A percentile compares a stretch with the other conserved stretches of the same genome.
Conservation (phyloP, 2,888 invertebrate genomes). For the Tinea semifulvella region DNA sequence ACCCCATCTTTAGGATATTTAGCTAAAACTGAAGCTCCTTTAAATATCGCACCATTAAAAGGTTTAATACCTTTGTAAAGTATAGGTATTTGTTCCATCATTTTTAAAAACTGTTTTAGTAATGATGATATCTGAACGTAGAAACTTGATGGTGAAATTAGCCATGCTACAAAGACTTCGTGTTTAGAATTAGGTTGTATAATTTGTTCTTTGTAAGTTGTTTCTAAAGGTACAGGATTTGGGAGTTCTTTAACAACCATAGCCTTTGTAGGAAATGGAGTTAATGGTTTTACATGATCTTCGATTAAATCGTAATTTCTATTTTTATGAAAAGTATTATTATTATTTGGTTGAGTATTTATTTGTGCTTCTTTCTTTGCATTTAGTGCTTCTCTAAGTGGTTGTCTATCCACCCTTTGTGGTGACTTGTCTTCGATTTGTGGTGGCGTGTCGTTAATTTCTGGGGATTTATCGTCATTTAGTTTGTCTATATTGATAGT, state of each 20-base stretch:
- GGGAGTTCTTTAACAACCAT: slow-evolving; percentile 42
- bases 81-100: slow-evolving; percentile 77
- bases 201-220: slow-evolving; percentile 50
- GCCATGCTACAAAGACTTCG: slow-evolving; percentile 75
- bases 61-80: slow-evolving; percentile 67
- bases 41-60: slow-evolving; percentile 44
- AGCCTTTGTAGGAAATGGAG: slow-evolving; percentile 19
- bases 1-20: slow-evolving; percentile 75
- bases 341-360: too few species aligned
- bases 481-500: too few species aligned
- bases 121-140: slow-evolving; percentile 67
- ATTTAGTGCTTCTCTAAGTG: neutral
- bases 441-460: too few species aligned
- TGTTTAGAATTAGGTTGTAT: slow-evolving; percentile 62
- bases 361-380: neutral
- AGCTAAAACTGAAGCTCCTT: slow-evolving; percentile 74
- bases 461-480: too few species aligned
- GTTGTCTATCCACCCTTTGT: too few species aligned
- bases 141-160: slow-evolving; percentile 77
- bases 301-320: neutral
- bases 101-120: slow-evolving; percentile 67
- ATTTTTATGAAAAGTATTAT: too few species aligned
- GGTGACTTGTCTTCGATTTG: too few species aligned
- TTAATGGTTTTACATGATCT: neutral
- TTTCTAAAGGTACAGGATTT: slow-evolving; percentile 56